Conservation (phyloP, 2,113 vertebrate genomes). For the Oplegnathus fasciatus region DNA sequence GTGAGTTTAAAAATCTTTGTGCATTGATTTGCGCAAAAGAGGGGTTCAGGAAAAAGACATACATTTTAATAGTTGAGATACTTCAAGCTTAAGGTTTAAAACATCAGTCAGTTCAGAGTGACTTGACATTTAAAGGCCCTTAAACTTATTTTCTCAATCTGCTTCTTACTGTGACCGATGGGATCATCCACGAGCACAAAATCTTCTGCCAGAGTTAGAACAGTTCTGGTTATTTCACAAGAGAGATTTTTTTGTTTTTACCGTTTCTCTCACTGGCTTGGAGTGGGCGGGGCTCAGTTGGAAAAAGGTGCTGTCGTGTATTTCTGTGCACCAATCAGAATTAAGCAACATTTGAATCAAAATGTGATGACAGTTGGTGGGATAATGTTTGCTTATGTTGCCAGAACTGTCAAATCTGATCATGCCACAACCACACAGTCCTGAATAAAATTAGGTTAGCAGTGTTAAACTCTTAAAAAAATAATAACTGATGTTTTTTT, state of each 20-base stretch:
- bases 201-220: not conserved
- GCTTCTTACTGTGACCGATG: too few relatives aligned
- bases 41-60: too few relatives aligned
- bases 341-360: not conserved
- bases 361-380: not conserved
- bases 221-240: not conserved
- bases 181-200: not conserved
- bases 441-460: too few relatives aligned
- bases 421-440: too few relatives aligned
- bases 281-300: not conserved
- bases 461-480: too few relatives aligned
- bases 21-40: not conserved
- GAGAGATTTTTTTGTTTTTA: not conserved
- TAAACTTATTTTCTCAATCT: not conserved
- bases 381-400: too few relatives aligned
- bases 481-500: too few relatives aligned
- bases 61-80: not conserved
- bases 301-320: not conserved
- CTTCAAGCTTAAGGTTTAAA: not conserved
- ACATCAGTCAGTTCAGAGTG: too few relatives aligned
- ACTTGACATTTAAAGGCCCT: not conserved
- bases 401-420: too few relatives aligned
- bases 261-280: not conserved
- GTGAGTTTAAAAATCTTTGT: not conserved
- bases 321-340: not conserved